These are phyloP conservation scores for Coendou prehensilis DNA, from an alignment of 2,797 vertebrate genomes.

Conservation along the genomic window DNA sequence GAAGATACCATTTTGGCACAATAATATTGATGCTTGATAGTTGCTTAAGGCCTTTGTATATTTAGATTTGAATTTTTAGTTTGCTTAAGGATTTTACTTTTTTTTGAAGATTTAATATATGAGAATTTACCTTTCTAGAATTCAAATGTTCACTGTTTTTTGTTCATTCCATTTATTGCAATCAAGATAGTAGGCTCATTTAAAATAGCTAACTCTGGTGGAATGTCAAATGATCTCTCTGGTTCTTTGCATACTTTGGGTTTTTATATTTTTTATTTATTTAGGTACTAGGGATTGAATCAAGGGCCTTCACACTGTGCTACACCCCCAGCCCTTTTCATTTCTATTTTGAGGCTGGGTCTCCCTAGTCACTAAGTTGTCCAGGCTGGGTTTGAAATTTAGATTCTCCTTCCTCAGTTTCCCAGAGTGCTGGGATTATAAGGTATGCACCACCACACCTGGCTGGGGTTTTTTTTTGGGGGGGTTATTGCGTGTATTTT, in stretches of 20 bases:
- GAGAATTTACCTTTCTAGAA: constrained; percentile 64
- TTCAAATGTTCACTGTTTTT: constrained; percentile 68
- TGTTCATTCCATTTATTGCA: constrained; percentile 59
- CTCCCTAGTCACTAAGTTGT: not conserved
- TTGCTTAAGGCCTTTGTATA: constrained; percentile 61
- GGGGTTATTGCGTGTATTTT: not conserved
- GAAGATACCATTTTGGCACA: constrained; percentile 50
- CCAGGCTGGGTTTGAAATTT: not conserved
- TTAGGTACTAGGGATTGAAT: not conserved
- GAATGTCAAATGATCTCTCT: constrained; percentile 56
- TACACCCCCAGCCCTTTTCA: not conserved
- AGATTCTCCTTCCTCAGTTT: not conserved
- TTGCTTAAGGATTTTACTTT: constrained; percentile 52
- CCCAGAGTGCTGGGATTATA: not conserved
- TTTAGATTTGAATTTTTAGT: constrained; percentile 75
- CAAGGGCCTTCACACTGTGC: not conserved
- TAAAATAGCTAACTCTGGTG: constrained; percentile 68
- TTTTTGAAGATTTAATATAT: constrained; percentile 72
- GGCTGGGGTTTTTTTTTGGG: not conserved
- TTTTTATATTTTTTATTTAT: not conserved
- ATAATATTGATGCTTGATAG: constrained; percentile 68
- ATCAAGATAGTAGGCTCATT: constrained; percentile 66
- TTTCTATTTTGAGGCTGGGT: not conserved
- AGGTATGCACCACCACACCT: not conserved
- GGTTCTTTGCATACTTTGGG: constrained; percentile 61